A percentile compares a stretch with the other conserved stretches of the same genome.
These are phyloP conservation scores for Illadopsis cleaveri DNA, from an alignment of 2,113 vertebrate genomes.

Conservation along the genomic window DNA sequence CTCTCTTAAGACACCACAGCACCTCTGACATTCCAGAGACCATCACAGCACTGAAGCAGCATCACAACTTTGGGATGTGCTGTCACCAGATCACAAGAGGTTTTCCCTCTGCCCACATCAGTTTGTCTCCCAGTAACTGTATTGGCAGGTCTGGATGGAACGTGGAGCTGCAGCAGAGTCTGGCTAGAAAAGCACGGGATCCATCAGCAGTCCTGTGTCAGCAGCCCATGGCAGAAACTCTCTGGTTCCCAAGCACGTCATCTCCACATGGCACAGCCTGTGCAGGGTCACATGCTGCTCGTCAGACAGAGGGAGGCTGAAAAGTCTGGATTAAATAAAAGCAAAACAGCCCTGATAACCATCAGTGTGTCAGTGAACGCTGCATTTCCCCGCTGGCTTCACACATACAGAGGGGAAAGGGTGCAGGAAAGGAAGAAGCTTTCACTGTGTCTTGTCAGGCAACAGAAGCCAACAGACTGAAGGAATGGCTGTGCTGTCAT, in stretches of 20 bases:
- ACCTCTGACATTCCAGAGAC: not conserved
- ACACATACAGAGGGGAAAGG: not conserved
- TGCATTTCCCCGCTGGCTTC: not conserved
- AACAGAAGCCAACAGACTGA: not conserved
- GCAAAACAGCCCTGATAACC: not conserved
- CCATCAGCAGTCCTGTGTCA: not conserved
- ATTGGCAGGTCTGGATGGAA: not conserved
- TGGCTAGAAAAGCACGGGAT: not conserved
- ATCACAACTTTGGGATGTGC: not conserved
- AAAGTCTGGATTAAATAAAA: not conserved
- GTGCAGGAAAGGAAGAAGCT: not conserved
- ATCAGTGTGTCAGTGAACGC: not conserved
- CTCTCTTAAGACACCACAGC: not conserved
- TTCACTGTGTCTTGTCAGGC: not conserved
- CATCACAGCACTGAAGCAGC: rapidly evolving
- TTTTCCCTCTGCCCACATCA: not conserved
- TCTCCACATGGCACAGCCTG: not conserved
- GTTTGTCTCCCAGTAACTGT: not conserved
- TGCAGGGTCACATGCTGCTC: not conserved
- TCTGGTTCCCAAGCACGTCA: not conserved
- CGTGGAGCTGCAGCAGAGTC: not conserved
- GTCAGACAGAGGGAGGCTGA: not conserved
- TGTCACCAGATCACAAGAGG: not conserved
- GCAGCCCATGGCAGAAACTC: not conserved
- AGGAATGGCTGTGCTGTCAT: not conserved